Evolutionary conservation across 1,140 invertebrate genomes (phyloP), one percentile per base, ranked within the genome.

Genomic region (Parasteatoda tepidariorum): DNA sequence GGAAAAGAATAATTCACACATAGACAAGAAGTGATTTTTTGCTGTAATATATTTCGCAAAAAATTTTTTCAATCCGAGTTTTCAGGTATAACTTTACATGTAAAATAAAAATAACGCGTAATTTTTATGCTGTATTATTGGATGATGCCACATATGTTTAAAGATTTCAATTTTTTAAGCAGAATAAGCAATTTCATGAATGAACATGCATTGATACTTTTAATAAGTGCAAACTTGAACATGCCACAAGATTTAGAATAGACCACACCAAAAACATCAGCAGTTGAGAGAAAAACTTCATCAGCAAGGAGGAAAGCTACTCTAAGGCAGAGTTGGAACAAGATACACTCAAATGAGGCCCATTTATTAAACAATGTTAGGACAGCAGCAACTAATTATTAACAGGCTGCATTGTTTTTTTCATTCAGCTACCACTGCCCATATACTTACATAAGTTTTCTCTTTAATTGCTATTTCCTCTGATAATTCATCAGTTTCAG

Each of bases 241-340:
- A 79, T 79, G 76, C 76, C 57, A 11, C 28, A 22, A 18, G 38
- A 38, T 9, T 68, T 57, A 30, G 59, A 57, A 59, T 59, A 78
- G 76, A 81, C 76, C 76, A 82, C 78, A 82, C 78, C 78, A 82
- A 82, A 82, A 82, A 82, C 78, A 82, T 82, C 78, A 82, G 48
- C 28, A 68, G 11, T 64, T n/a, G n/a, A 48, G 38, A 48, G 9
- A 48, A 48, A 41, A 18, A 4, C 38, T 13, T 48, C 18, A 48
- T 4, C 38, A 48, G 38, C 9, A 48, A 4, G 18, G 18, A 48
- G 38, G 38, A 48, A 48, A 48, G 38, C 38, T 48, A 48, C 1
- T 48, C 18, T 48, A n/a, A n/a, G n/a, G n/a, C n/a, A n/a, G n/a
- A n/a, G n/a, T n/a, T n/a, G n/a, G n/a, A n/a, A n/a, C n/a, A n/a